These are phyloP conservation scores for Kryptolebias marmoratus DNA, from an alignment of 2,113 vertebrate species.

Conservation along the genomic window DNA sequence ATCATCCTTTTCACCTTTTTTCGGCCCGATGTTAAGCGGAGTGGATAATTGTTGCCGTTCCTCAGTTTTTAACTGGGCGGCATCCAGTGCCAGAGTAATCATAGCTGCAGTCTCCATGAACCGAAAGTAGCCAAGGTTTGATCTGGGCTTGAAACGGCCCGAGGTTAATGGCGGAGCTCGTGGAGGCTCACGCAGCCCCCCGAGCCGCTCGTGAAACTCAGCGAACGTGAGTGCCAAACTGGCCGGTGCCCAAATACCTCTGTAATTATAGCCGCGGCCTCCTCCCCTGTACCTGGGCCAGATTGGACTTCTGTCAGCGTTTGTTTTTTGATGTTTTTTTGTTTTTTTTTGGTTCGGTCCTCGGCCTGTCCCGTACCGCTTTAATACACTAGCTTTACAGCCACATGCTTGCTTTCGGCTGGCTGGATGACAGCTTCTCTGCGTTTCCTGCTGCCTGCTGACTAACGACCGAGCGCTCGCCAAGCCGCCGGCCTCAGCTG, in stretches of 20 bases:
- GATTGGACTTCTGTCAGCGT: slow-evolving; percentile 66
- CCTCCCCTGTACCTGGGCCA: slow-evolving; percentile 56
- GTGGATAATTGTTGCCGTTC: slow-evolving; percentile 14
- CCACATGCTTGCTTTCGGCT: slow-evolving; percentile 44
- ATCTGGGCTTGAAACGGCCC: slow-evolving; percentile 57
- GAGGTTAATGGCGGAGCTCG: slow-evolving; percentile 63
- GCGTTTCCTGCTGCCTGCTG: slow-evolving; percentile 57
- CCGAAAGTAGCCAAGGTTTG: slow-evolving; percentile 33
- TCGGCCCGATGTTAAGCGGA: neutral
- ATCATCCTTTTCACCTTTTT: neutral
- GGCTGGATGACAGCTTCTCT: slow-evolving; percentile 60
- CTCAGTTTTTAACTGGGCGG: slow-evolving; percentile 4
- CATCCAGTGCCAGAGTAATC: slow-evolving; percentile 35
- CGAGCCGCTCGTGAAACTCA: slow-evolving; percentile 58
- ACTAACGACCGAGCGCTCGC: slow-evolving; percentile 62
- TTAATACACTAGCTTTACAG: slow-evolving; percentile 53
- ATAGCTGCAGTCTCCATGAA: slow-evolving; percentile 30
- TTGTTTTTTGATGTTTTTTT: slow-evolving; percentile 31
- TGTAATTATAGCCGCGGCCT: slow-evolving; percentile 76
- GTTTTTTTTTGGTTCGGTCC: slow-evolving; percentile 52
- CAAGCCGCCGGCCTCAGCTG: slow-evolving; percentile 32
- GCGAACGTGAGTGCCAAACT: slow-evolving; percentile 58
- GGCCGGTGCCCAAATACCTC: slow-evolving; percentile 66
- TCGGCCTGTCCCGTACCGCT: slow-evolving; percentile 34
- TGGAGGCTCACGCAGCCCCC: slow-evolving; percentile 47